These are phyloP conservation scores for Drosophila burlai DNA, from an alignment of 1,140 invertebrate genomes.

Conservation along the genomic window DNA sequence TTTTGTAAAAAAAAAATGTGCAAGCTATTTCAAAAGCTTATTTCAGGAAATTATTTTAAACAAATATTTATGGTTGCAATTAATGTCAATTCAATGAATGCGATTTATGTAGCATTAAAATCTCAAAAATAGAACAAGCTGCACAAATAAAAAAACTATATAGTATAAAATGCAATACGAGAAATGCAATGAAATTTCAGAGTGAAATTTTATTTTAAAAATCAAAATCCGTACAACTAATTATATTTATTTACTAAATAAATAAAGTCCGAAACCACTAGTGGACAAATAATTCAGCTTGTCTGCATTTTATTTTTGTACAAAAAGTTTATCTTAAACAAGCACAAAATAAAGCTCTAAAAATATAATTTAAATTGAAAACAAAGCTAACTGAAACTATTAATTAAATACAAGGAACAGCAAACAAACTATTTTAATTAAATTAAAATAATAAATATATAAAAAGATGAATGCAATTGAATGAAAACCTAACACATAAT, in stretches of 20 bases:
- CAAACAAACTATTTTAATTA: neutral
- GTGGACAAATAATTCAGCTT: neutral
- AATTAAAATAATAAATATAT: neutral
- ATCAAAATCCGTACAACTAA: neutral
- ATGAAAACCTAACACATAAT: neutral
- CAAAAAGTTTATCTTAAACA: neutral
- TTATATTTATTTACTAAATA: constrained; percentile 1
- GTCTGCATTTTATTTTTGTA: neutral
- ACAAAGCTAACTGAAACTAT: neutral
- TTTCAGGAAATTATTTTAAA: neutral
- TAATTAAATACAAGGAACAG: neutral
- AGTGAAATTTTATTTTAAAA: neutral
- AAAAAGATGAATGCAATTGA: neutral
- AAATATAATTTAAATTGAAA: neutral
- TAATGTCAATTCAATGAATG: neutral
- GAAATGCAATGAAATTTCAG: too few species aligned
- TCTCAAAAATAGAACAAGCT: neutral
- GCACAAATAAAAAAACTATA: neutral
- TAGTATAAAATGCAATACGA: neutral
- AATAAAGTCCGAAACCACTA: neutral
- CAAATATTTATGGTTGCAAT: neutral
- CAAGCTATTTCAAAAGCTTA: too few species aligned
- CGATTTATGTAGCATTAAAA: neutral
- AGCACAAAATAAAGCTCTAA: too few species aligned
- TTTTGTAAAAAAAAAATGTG: too few species aligned